Evolutionary conservation across 1,140 invertebrate genomes (phyloP), one percentile per base, ranked within the genome.

Genomic region (Atopsyche davidsoni): DNA sequence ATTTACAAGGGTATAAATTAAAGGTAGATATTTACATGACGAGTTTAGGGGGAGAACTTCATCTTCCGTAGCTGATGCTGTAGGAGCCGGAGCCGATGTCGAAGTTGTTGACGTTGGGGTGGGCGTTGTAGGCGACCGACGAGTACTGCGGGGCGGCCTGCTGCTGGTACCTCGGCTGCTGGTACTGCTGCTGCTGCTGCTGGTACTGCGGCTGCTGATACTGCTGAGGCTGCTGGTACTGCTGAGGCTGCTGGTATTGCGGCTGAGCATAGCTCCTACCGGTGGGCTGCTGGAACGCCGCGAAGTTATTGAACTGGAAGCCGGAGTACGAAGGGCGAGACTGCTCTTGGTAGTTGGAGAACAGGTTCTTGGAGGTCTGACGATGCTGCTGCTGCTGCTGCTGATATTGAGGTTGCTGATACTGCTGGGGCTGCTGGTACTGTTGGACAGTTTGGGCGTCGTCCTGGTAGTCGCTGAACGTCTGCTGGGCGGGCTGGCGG

Each of bases 1-100:
- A n/a, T n/a, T n/a, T n/a, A n/a, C n/a, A n/a, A n/a, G n/a, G n/a
- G n/a, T 35, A 43, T 38, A 51, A 44, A 44, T 44, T 51, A 51
- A 51, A 24, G 32, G 38, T 45, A 51, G 19, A 36, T 51, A 51
- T 51, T 51, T 51, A 51, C 48, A 51, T 51, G 48, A 31, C 41
- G 19, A 39, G 14, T 17, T 39, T 17, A 17, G 36, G 16, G 16
- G 21, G 19, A 41, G 28, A 21, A 16, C 34, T 43, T 42, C 42
- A 52, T 59, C 49, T 59, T 35, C 70, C 70, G 62, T 87, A 87
- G 57, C 79, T 76, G 35, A 87, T 78, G 14, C 77, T 75, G 62
- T 87, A 87, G 11, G 83, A 85, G 16, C 82, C 83, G 36, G 75
- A 75, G 59, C 69, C 75, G n/a, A 81, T 71, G 57, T 83, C 79